These are phyloP conservation scores for Stenodera caucasica DNA, from an alignment of 2,888 invertebrate genomes.

Conservation along the genomic window DNA sequence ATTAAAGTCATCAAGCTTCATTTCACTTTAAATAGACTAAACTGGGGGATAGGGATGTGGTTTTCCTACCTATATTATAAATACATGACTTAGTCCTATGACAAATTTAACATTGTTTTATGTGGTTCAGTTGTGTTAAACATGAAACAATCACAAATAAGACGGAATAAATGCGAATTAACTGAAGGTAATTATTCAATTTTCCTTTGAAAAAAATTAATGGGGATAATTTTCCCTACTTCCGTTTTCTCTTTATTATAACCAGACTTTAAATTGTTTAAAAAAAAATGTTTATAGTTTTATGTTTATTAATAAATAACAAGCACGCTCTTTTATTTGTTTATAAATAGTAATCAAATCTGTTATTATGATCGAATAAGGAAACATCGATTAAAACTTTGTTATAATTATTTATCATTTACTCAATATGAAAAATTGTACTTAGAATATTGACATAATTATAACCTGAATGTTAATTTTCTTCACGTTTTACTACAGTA, in stretches of 20 bases:
- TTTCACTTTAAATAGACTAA: constrained; percentile 19
- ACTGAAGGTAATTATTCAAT: constrained; percentile 20
- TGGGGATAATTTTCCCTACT: too few species aligned
- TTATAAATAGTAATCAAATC: neutral
- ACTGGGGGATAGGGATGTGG: constrained; percentile 34
- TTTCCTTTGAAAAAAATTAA: neutral
- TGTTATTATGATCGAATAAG: neutral
- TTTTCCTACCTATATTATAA: constrained; percentile 34
- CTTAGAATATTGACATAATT: neutral
- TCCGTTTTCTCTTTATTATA: too few species aligned
- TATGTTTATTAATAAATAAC: neutral
- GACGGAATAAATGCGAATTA: constrained; percentile 18
- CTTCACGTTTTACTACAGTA: too few species aligned
- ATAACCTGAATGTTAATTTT: neutral
- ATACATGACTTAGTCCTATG: constrained; percentile 17
- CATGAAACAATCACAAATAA: constrained; percentile 23
- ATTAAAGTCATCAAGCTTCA: constrained; percentile 36
- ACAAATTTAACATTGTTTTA: constrained; percentile 14
- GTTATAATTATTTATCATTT: neutral
- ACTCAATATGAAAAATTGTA: too few species aligned
- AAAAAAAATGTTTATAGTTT: constrained; percentile 1
- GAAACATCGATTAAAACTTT: neutral
- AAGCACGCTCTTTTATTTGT: neutral
- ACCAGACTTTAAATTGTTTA: too few species aligned
- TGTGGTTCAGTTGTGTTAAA: constrained; percentile 13